Conservation (phyloP, 2,797 vertebrate species). For the Scolopax rusticola region DNA sequence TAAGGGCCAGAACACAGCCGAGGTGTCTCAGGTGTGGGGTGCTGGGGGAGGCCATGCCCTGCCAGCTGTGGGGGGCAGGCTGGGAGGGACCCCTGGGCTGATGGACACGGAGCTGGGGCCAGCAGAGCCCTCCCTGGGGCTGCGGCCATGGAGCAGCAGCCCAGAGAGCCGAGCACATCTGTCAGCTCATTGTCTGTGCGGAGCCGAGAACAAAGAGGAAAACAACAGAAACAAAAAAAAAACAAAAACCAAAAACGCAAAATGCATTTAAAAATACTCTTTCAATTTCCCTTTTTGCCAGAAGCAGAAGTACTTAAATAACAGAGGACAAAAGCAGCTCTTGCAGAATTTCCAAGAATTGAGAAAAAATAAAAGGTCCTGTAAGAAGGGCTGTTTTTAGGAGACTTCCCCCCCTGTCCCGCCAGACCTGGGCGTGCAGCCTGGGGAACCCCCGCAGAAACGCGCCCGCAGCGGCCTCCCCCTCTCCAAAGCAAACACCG, state of each 20-base stretch:
- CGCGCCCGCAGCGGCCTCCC: background rate
- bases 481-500: background rate
- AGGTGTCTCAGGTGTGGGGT: background rate
- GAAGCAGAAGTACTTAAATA: constrained; percentile 71
- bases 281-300: constrained; percentile 69
- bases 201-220: constrained; percentile 43
- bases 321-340: constrained; percentile 60
- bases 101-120: accelerated
- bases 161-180: background rate
- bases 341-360: constrained; percentile 64
- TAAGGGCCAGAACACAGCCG: background rate
- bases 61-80: background rate
- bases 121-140: background rate
- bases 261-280: constrained; percentile 68
- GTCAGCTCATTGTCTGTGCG: constrained; percentile 47
- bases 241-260: constrained; percentile 22
- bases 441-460: background rate
- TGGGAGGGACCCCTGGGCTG: background rate
- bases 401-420: background rate
- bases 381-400: constrained; percentile 5
- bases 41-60: background rate
- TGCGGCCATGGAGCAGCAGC: background rate
- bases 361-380: constrained; percentile 39
- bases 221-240: constrained; percentile 19
- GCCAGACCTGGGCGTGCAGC: background rate